Conservation (phyloP, 1,140 invertebrate genomes). For the Sesamia nonagrioides region DNA sequence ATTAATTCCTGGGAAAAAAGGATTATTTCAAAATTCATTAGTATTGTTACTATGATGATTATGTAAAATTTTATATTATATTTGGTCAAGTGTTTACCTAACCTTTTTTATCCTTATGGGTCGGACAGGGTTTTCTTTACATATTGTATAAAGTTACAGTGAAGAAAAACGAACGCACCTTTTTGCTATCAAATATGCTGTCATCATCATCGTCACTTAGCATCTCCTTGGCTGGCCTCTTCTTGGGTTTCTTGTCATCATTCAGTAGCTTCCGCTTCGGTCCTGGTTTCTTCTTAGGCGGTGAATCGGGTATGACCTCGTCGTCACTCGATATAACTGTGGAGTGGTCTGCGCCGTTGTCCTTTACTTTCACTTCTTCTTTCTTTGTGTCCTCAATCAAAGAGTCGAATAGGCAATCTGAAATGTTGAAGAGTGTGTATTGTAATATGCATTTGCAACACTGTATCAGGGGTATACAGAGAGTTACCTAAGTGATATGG, state of each 20-base stretch:
- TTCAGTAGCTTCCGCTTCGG: conserved; percentile 80
- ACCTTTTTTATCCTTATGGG: too few species aligned
- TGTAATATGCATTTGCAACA: too few species aligned
- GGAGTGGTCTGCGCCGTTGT: conserved; percentile 57
- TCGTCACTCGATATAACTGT: conserved; percentile 78
- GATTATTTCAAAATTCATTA: too few species aligned
- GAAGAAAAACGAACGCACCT: conserved; percentile 67
- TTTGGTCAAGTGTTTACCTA: too few species aligned
- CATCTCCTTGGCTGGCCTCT: conserved; percentile 73
- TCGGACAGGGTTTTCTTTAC: too few species aligned
- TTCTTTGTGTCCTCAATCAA: conserved; percentile 84
- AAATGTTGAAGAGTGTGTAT: neutral
- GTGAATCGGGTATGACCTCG: conserved; percentile 49
- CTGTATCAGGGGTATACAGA: too few species aligned
- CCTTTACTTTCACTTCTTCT: conserved; percentile 69
- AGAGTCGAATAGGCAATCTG: conserved; percentile 86
- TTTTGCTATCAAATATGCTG: conserved; percentile 84
- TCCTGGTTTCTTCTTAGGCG: conserved; percentile 79
- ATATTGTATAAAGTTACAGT: too few species aligned
- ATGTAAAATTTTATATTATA: too few species aligned
- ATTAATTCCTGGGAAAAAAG: too few species aligned
- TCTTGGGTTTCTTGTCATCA: conserved; percentile 73
- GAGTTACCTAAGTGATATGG: too few species aligned
- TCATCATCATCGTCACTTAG: conserved; percentile 78
- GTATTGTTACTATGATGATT: too few species aligned